A percentile compares a stretch with the other conserved stretches of the same genome.
Conservation (phyloP, 2,888 invertebrate genomes). For the Orthosia incerta region DNA sequence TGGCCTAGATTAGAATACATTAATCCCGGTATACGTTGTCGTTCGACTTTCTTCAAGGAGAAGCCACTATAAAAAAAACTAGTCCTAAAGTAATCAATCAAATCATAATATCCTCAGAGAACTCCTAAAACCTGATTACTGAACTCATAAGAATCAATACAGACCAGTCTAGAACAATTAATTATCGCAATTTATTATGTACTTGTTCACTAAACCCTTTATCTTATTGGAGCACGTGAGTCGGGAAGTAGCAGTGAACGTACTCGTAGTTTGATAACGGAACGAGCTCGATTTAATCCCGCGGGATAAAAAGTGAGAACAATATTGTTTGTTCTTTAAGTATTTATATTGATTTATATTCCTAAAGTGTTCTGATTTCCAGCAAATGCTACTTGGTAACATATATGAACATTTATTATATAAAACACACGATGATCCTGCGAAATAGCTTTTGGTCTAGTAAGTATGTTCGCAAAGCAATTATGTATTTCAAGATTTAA, state of each 20-base stretch:
- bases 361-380: neutral
- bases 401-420: too few species aligned
- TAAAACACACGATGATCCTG: too few species aligned
- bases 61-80: too few species aligned
- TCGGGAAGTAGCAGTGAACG: conserved; percentile 35
- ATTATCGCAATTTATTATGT: conserved; percentile 16
- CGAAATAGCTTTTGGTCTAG: too few species aligned
- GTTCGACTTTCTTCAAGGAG: too few species aligned
- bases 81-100: too few species aligned
- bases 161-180: conserved; percentile 12
- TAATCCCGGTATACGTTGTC: too few species aligned
- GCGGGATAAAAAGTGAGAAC: conserved; percentile 7
- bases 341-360: conserved; percentile 2
- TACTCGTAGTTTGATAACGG: conserved; percentile 24
- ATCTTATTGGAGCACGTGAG: conserved; percentile 23
- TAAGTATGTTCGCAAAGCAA: too few species aligned
- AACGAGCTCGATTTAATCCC: conserved; percentile 22
- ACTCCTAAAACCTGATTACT: conserved; percentile 10
- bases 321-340: neutral
- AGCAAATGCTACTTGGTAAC: neutral
- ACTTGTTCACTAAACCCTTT: conserved; percentile 23
- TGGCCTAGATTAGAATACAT: too few species aligned
- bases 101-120: neutral
- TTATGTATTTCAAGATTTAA: too few species aligned
- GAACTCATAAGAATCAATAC: conserved; percentile 7